Base-by-base conservation (phyloP, 2,797 vertebrate species). In the Petrocephalus sullivani region DNA sequence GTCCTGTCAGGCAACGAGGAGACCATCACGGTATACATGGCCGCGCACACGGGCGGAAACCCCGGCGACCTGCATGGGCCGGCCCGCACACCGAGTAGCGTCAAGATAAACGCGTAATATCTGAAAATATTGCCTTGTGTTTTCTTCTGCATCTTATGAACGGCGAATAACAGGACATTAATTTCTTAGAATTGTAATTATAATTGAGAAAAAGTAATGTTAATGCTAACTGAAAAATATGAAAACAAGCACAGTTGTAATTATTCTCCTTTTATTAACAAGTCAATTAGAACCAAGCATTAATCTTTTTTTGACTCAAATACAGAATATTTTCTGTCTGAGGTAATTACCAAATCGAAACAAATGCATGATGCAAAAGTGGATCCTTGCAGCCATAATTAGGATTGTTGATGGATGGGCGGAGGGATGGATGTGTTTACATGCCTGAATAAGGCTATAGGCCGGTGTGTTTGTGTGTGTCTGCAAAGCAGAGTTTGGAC, bases 1-100 rank as follows among this genome's bases (percentile, higher is more conserved):
- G 94, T 99, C 92, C 94, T 99, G 14, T 97, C 96, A 60, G 96
- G 95, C 92, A 99, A 97, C 0, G 97, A 99, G 91, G 96, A 97
- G 89, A 99, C 98, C 83, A 97, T 99, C 90, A 97, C 97, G 1
- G 98, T 99, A 93, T 0, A 23, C 4, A 14, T 64, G 57, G 0
- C 2, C 2, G 51, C 53, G 10, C n/a, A 54, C 85, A 54, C 10
- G 85, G 46, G 61, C 88, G 16, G 12, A 86, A 28, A 87, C n/a
- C 46, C n/a, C 53, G 54, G 81, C 19, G 14, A 12, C 53, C 9
- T 1, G 9, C 8, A 5, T 16, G n/a, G 5, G 57, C 57, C 6
- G 6, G n/a, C 58, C 21, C 21, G n/a, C 58, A 14, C 21, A 9
- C 23, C 33, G 64, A 33, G 23, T 33, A 33, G 33, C 33, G 0